A percentile compares a stretch with the other conserved stretches of the same genome.
Evolutionary conservation across 2,888 invertebrate genomes (phyloP).

Genomic region (Theretra japonica): DNA sequence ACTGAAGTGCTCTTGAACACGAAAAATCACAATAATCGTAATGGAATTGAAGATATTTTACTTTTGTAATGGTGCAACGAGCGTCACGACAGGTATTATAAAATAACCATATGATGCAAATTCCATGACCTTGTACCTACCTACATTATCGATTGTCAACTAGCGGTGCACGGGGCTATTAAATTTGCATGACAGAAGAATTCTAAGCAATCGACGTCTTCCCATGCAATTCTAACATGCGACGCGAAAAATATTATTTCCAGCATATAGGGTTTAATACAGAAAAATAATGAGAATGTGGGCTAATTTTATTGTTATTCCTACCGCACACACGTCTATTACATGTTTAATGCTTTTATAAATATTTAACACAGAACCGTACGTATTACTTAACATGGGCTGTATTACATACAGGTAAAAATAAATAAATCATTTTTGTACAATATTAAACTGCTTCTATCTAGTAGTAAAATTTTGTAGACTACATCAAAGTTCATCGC

Average conservation of each 20-base stretch:
- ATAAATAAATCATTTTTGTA: constrained; percentile 12
- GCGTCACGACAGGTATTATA: background rate
- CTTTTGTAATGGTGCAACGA: background rate
- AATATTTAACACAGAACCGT: too few relatives aligned
- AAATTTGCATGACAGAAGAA: constrained; percentile 7
- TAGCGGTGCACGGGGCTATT: background rate
- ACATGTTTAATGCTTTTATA: too few relatives aligned
- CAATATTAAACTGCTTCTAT: constrained; percentile 7
- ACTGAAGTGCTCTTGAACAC: background rate
- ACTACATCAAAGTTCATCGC: constrained; percentile 41
- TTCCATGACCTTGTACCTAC: constrained; percentile 10
- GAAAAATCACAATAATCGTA: background rate
- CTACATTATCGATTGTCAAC: constrained; percentile 7
- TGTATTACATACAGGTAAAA: constrained; percentile 2
- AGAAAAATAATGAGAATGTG: background rate
- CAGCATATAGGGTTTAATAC: background rate
- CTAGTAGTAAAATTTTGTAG: constrained; percentile 30
- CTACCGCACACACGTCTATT: too few relatives aligned
- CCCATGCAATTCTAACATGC: constrained; percentile 6
- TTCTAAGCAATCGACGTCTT: background rate
- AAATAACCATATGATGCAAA: background rate
- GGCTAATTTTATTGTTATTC: too few relatives aligned
- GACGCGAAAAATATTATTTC: background rate
- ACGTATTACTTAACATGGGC: background rate
- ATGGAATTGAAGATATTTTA: background rate